Conservation (phyloP, 2,113 vertebrate genomes). For the Apus apus region DNA sequence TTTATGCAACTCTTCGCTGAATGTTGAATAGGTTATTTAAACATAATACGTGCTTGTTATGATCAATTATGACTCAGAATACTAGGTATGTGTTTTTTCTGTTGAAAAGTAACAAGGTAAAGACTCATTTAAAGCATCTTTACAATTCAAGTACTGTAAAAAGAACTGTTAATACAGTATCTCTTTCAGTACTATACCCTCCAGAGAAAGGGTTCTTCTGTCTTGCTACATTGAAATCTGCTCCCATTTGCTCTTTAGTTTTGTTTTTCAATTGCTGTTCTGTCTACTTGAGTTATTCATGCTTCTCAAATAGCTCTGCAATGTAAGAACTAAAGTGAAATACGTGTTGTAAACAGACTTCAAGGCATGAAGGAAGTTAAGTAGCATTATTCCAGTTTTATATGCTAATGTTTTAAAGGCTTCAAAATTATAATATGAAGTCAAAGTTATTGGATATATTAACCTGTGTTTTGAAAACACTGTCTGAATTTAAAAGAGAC, state of each 20-base stretch:
- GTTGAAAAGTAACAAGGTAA: slow-evolving; percentile 11
- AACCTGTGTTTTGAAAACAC: slow-evolving; percentile 28
- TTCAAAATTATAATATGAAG: slow-evolving; percentile 3
- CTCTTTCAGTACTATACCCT: not conserved
- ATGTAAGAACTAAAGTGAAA: slow-evolving; percentile 4
- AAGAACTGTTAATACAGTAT: not conserved
- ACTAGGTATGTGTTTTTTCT: not conserved
- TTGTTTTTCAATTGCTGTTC: slow-evolving; percentile 16
- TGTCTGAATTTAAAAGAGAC: slow-evolving; percentile 42
- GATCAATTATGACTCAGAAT: slow-evolving; percentile 66
- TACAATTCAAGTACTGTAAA: slow-evolving; percentile 18
- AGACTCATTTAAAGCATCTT: slow-evolving; percentile 17
- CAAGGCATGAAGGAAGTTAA: not conserved
- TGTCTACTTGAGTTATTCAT: slow-evolving; percentile 29
- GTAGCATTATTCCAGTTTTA: slow-evolving; percentile 6
- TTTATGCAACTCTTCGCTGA: slow-evolving; percentile 69
- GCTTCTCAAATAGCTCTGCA: not conserved
- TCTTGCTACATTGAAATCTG: not conserved
- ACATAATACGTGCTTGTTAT: slow-evolving; percentile 65
- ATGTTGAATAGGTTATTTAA: slow-evolving; percentile 78
- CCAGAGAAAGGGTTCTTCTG: not conserved
- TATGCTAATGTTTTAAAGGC: slow-evolving; percentile 18
- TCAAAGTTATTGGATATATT: slow-evolving; percentile 28
- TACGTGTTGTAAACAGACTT: slow-evolving; percentile 28
- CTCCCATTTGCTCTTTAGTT: slow-evolving; percentile 18